These are phyloP conservation scores for Leptinotarsa rubiginosa DNA, from an alignment of 2,888 invertebrate species.

Conservation along the genomic window DNA sequence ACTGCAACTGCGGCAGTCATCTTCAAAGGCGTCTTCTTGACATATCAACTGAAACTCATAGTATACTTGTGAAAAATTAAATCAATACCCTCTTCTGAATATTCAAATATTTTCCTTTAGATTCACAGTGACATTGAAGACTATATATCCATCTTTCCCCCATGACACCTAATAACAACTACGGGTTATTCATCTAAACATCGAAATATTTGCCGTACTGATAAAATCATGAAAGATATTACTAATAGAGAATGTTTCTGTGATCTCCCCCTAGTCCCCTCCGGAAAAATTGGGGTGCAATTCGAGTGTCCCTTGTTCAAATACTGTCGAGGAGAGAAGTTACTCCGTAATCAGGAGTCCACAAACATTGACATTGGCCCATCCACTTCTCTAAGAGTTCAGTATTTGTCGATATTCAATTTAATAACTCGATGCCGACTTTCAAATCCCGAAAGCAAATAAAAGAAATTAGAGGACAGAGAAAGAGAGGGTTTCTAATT, in stretches of 20 bases:
- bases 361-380: constrained; percentile 56
- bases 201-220: constrained; percentile 45
- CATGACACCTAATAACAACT: constrained; percentile 9
- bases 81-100: no score
- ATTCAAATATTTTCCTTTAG: neutral
- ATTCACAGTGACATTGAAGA: neutral
- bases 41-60: no score
- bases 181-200: constrained; percentile 4
- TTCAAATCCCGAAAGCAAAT: constrained; percentile 49
- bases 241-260: constrained; percentile 50
- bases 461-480: constrained; percentile 38
- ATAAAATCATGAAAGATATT: constrained; percentile 55
- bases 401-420: constrained; percentile 52
- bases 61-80: no score
- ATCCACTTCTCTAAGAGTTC: constrained; percentile 47
- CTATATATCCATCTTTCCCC: neutral
- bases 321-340: constrained; percentile 52
- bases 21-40: no score
- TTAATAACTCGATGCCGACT: constrained; percentile 50
- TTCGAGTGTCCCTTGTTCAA: constrained; percentile 49
- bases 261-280: constrained; percentile 43
- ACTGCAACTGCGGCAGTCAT: no score
- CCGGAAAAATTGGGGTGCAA: constrained; percentile 43
- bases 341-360: constrained; percentile 53
- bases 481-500: constrained; percentile 36